Conservation (phyloP, 2,797 vertebrate genomes). For the Enteromius viviparus region DNA sequence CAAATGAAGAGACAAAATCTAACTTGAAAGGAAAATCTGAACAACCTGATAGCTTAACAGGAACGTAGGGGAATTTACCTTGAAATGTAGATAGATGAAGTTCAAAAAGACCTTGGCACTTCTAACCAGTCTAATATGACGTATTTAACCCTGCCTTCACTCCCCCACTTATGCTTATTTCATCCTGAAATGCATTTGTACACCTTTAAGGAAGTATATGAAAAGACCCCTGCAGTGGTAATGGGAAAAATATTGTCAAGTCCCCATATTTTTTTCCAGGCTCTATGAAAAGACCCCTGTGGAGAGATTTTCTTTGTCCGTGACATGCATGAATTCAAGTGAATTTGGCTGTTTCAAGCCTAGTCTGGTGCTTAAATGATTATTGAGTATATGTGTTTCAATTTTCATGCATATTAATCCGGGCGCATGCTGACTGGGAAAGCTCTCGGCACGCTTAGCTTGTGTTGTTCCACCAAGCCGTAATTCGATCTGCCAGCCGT, state of each 20-base stretch:
- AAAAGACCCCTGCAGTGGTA: conserved; percentile 28
- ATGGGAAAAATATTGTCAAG: conserved; percentile 34
- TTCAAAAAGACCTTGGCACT: conserved; percentile 28
- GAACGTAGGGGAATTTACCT: neutral
- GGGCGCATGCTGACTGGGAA: neutral
- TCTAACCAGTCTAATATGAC: conserved; percentile 16
- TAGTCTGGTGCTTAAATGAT: conserved; percentile 35
- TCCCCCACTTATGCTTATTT: neutral
- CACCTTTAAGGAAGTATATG: conserved; percentile 25
- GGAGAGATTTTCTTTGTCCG: conserved; percentile 12
- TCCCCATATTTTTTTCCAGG: neutral
- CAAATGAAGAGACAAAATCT: neutral
- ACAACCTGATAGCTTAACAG: conserved; percentile 8
- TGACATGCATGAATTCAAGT: conserved; percentile 28
- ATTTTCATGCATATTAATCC: conserved; percentile 42
- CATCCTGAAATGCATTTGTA: conserved; percentile 26
- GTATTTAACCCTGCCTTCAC: conserved; percentile 4
- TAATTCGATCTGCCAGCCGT: conserved; percentile 40
- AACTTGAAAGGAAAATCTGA: conserved; percentile 21
- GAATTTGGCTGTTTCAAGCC: conserved; percentile 21
- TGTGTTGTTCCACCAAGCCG: neutral
- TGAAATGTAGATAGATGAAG: conserved; percentile 24
- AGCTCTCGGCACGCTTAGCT: neutral
- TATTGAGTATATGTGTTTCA: conserved; percentile 41
- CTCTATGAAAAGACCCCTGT: neutral